A percentile compares a stretch with the other conserved stretches of the same genome.
Evolutionary conservation across 1,140 invertebrate species (phyloP).

Genomic region (Drosophila pandora): DNA sequence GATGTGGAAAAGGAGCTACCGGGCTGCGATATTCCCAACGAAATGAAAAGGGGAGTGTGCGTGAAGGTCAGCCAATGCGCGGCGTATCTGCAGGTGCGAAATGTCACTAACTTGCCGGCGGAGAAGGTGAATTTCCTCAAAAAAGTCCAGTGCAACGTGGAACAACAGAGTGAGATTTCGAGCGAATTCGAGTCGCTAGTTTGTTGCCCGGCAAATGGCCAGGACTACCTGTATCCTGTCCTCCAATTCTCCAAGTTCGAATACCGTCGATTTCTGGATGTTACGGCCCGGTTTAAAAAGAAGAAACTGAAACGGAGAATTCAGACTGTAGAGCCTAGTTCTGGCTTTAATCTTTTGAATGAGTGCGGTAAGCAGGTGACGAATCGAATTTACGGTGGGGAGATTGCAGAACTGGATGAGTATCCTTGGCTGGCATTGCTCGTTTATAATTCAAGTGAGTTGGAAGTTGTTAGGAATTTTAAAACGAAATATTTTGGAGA

Average conservation of each 20-base stretch:
- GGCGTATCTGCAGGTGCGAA: constrained; percentile 75
- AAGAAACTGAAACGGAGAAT: constrained; percentile 77
- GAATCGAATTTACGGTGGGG: constrained; percentile 84
- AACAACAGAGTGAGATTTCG: background rate
- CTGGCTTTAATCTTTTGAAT: constrained; percentile 70
- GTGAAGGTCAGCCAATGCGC: constrained; percentile 62
- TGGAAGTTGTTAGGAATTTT: background rate
- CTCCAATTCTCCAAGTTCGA: constrained; percentile 80
- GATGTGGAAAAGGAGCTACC: background rate
- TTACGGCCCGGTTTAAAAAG: constrained; percentile 64
- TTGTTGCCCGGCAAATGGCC: constrained; percentile 75
- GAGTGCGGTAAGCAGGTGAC: constrained; percentile 83
- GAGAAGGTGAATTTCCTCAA: constrained; percentile 81
- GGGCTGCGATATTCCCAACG: constrained; percentile 76
- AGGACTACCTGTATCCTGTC: constrained; percentile 72
- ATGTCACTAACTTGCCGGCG: constrained; percentile 66
- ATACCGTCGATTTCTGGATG: constrained; percentile 73
- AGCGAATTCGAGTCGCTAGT: constrained; percentile 53
- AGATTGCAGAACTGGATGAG: constrained; percentile 84
- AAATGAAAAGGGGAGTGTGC: constrained; percentile 67
- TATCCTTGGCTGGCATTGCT: constrained; percentile 90
- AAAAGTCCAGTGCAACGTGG: constrained; percentile 73
- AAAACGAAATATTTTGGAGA: background rate
- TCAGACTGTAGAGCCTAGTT: constrained; percentile 68
- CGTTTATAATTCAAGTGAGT: constrained; percentile 85